These are phyloP conservation scores for Rhagologus leucostigma DNA, from an alignment of 2,113 vertebrate species.

Conservation along the genomic window DNA sequence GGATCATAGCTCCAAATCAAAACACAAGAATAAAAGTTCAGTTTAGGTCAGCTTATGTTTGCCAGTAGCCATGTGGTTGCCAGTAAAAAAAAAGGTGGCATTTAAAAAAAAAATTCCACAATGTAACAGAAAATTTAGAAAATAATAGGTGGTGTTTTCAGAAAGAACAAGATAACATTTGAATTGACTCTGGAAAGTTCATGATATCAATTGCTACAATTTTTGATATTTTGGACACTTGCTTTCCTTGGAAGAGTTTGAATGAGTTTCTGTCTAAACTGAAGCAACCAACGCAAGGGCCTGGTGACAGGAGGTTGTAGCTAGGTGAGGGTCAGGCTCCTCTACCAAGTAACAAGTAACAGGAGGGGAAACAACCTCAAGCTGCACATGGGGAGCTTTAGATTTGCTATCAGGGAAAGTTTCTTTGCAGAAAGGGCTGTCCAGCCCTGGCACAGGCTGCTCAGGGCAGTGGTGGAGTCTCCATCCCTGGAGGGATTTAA, in stretches of 20 bases:
- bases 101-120: background rate
- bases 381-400: accelerated
- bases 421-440: background rate
- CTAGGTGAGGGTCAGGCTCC: background rate
- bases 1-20: background rate
- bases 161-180: background rate
- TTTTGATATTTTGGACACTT: background rate
- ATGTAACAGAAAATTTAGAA: background rate
- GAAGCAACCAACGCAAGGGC: background rate
- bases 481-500: background rate
- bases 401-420: background rate
- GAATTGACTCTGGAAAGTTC: background rate
- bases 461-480: background rate
- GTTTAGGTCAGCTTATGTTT: background rate
- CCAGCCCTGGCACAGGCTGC: background rate
- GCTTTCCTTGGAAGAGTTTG: background rate
- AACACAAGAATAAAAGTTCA: background rate
- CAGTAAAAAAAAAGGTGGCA: background rate
- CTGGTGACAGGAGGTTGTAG: background rate
- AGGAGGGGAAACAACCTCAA: background rate
- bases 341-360: background rate
- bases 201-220: background rate
- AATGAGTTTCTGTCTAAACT: background rate
- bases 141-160: background rate
- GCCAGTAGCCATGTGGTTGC: background rate